Conservation (phyloP, 2,888 invertebrate genomes). For the Branchipolynoe longqiensis region DNA sequence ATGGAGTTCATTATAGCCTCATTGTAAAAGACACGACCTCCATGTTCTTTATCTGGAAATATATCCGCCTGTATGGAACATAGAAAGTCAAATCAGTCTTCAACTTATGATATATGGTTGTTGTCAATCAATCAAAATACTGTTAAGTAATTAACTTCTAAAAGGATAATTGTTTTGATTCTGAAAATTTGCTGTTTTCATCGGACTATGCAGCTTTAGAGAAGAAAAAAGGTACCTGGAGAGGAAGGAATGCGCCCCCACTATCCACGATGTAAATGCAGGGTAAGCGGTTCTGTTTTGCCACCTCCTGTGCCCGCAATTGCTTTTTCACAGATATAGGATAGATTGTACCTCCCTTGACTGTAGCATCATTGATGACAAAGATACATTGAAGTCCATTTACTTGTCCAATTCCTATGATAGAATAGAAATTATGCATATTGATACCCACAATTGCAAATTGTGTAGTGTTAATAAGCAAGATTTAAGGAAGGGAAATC, state of each 20-base stretch:
- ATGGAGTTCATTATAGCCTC: conserved; percentile 82
- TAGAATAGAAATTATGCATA: neutral
- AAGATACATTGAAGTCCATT: conserved; percentile 82
- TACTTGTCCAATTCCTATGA: conserved; percentile 81
- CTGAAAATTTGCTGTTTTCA: too few relatives aligned
- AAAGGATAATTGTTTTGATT: too few relatives aligned
- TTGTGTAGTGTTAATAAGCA: too few relatives aligned
- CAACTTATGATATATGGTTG: too few relatives aligned
- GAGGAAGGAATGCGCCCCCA: conserved; percentile 83
- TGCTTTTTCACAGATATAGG: conserved; percentile 83
- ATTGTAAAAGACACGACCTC: conserved; percentile 83
- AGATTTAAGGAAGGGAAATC: too few relatives aligned
- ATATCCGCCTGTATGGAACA: conserved; percentile 78
- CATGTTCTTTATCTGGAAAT: conserved; percentile 82
- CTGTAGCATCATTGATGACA: conserved; percentile 83
- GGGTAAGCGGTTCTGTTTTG: conserved; percentile 81
- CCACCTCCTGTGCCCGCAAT: conserved; percentile 82
- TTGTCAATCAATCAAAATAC: too few relatives aligned
- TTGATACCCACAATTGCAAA: too few relatives aligned
- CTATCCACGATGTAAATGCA: conserved; percentile 83
- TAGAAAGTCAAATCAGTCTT: too few relatives aligned
- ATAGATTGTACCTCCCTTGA: conserved; percentile 83
- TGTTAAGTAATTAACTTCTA: too few relatives aligned
- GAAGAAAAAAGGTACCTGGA: conserved; percentile 83
- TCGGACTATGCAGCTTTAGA: too few relatives aligned